Percentiles rank a stretch among this genome's conserved stretches.
These are phyloP conservation scores for Drosophila carrolli DNA, from an alignment of 1,140 invertebrate species.

Conservation along the genomic window DNA sequence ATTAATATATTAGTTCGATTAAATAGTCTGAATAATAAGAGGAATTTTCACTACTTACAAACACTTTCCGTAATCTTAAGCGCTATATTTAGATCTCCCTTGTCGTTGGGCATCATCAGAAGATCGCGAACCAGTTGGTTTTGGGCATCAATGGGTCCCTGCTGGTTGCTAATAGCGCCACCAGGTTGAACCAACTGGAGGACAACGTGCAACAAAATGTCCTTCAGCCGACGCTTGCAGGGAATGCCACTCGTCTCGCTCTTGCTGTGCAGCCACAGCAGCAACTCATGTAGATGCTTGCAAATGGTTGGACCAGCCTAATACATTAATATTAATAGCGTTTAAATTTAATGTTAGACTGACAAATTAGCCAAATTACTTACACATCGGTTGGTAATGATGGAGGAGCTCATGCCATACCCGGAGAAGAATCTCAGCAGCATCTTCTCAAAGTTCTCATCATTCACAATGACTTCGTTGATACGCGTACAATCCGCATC, in stretches of 20 bases:
- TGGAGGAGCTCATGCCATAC: constrained; percentile 85
- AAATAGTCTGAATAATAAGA: background rate
- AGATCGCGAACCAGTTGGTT: constrained; percentile 90
- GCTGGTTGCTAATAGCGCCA: constrained; percentile 89
- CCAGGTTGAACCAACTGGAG: constrained; percentile 89
- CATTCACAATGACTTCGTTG: constrained; percentile 88
- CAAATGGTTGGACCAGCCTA: constrained; percentile 92
- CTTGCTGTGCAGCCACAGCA: constrained; percentile 89
- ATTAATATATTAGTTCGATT: background rate
- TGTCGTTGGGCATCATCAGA: constrained; percentile 88
- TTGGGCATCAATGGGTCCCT: constrained; percentile 93
- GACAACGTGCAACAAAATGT: constrained; percentile 89
- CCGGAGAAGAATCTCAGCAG: constrained; percentile 90
- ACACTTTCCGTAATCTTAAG: constrained; percentile 91
- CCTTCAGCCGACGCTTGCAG: constrained; percentile 88
- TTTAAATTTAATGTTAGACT: background rate
- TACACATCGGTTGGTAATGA: constrained; percentile 82
- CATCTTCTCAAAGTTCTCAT: constrained; percentile 90
- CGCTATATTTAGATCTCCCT: constrained; percentile 89
- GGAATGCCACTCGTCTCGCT: constrained; percentile 88
- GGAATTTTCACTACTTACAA: constrained; percentile 82
- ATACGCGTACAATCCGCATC: constrained; percentile 85
- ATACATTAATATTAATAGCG: background rate
- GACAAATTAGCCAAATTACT: constrained; percentile 6
- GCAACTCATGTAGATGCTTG: constrained; percentile 89